Base-by-base conservation (phyloP, 1,140 invertebrate genomes). In the Drosophila burlai region DNA sequence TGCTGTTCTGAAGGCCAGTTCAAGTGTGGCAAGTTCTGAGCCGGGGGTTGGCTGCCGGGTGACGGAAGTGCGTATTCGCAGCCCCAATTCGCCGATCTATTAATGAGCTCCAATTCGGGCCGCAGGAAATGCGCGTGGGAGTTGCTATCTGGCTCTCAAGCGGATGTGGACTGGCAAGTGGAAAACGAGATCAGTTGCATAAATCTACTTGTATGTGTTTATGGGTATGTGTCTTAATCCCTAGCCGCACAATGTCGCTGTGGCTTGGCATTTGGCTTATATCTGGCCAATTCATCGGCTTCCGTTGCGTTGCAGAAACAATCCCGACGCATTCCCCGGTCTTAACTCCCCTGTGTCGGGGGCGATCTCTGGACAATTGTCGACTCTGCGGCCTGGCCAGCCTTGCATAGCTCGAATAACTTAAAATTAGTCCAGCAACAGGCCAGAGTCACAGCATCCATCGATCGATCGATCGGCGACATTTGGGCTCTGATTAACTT, bases 371-470 rank as follows among this genome's bases (percentile, higher is more conserved):
- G 52, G 40, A 55, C 76, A 65, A 63, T 67, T 78, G 61, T 38
- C 50, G 43, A 63, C 68, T 34, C 13, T 34, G 8, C 10, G 57
- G 31, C 65, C 64, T 62, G 47, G 64, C 58, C 54, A 16, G 18
- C 18, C 13, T 9, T 59, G 68, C 74, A 84, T 90, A 84, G 72
- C 62, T 49, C 60, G 65, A 80, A 89, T 89, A 84, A 76, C 79
- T 89, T 71, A 82, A 89, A 89, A 89, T 90, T 90, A 90, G 85
- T 89, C 79, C 85, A 90, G 42, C 73, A 62, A 64, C 54, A 42
- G 47, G 26, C 13, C 18, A 0, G 13, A 38, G 52, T 16, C 34
- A 34, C 34, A 16, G 31, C 52, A 24, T 16, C 34, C 52, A 80
- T 84, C 73, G 83, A 78, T 84, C 74, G 74, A 69, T 78, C 76